Evolutionary conservation across 2,113 vertebrate genomes (phyloP).

Genomic region (Jacana jacana): DNA sequence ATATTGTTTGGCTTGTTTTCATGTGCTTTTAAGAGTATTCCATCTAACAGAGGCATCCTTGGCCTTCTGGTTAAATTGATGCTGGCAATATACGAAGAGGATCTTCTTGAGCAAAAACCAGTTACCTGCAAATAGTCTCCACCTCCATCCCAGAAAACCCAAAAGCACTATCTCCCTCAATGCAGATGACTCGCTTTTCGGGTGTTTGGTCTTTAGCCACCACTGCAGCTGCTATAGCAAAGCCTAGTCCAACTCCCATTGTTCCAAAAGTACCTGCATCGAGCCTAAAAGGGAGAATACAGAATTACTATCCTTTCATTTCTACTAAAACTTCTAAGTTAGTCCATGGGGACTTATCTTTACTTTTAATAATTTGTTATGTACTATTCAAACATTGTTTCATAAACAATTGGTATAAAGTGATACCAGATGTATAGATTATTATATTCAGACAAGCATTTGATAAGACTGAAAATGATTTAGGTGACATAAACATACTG

Average conservation of each 20-base stretch:
- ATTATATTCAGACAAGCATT: background rate
- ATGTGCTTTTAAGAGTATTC: background rate
- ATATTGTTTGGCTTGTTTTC: background rate
- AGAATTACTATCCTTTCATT: background rate
- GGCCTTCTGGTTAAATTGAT: background rate
- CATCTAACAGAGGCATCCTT: background rate
- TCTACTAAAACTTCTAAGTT: background rate
- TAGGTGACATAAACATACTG: background rate
- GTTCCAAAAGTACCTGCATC: conserved; percentile 98
- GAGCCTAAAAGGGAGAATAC: conserved; percentile 74
- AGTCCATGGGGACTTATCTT: background rate
- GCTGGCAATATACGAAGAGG: background rate
- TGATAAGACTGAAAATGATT: background rate
- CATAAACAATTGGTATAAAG: background rate
- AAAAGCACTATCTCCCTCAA: conserved; percentile 97
- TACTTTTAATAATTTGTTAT: background rate
- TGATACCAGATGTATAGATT: background rate
- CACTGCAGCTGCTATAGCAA: conserved; percentile 90
- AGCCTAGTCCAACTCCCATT: conserved; percentile 95
- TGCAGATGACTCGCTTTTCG: conserved; percentile 81
- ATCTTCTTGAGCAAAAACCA: background rate
- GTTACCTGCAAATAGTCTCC: conserved; percentile 95
- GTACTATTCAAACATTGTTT: background rate
- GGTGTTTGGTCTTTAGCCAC: conserved; percentile 75
- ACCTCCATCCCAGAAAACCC: conserved; percentile 98